Evolutionary conservation across 2,113 vertebrate species (phyloP).

Genomic region (Solea senegalensis): DNA sequence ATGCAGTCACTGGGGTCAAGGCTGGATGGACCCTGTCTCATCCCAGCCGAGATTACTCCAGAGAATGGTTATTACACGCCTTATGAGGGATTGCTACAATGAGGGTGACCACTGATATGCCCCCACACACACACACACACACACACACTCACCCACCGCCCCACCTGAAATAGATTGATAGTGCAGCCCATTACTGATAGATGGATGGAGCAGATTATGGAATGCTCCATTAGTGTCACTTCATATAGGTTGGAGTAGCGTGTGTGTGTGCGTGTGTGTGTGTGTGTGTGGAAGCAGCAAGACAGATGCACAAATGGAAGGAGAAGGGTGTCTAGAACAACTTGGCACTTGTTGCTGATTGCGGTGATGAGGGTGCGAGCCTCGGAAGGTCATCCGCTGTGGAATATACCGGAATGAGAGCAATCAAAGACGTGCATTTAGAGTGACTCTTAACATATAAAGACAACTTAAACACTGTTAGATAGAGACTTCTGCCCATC

Average conservation of each 20-base stretch:
- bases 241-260: constrained; percentile 54
- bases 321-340: constrained; percentile 43
- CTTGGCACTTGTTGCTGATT: constrained; percentile 40
- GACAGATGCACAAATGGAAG: constrained; percentile 10
- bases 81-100: constrained; percentile 59
- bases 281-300: constrained; percentile 10
- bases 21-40: constrained; percentile 62
- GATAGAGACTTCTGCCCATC: no score
- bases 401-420: background rate
- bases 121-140: constrained; percentile 2
- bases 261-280: constrained; percentile 10
- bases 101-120: constrained; percentile 50
- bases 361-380: constrained; percentile 8
- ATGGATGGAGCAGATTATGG: constrained; percentile 73
- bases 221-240: constrained; percentile 76
- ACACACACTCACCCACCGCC: background rate
- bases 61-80: constrained; percentile 65
- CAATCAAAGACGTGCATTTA: constrained; percentile 12
- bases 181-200: constrained; percentile 69
- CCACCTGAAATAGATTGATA: constrained; percentile 58
- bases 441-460: background rate
- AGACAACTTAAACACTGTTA: background rate
- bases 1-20: constrained; percentile 62
- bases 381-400: constrained; percentile 36
- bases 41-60: constrained; percentile 57